These are phyloP conservation scores for Piprites chloris DNA, from an alignment of 2,113 vertebrate genomes.

Conservation along the genomic window DNA sequence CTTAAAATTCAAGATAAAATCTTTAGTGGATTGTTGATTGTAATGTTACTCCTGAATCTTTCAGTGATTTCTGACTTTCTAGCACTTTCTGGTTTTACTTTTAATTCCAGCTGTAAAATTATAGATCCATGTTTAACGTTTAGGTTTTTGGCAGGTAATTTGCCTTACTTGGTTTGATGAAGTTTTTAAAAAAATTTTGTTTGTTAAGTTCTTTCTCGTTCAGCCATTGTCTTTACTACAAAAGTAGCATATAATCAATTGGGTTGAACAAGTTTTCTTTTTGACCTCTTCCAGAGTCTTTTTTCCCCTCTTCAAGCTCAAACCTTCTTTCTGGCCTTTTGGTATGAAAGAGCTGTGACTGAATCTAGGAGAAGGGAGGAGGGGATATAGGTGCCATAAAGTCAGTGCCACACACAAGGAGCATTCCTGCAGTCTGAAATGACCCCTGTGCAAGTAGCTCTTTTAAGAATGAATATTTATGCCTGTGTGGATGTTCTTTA, in stretches of 20 bases:
- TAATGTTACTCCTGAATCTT: background rate
- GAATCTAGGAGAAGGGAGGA: background rate
- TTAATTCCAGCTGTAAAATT: background rate
- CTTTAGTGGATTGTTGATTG: background rate
- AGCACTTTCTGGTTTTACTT: background rate
- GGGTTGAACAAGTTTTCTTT: background rate
- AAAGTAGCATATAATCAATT: background rate
- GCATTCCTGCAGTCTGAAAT: constrained; percentile 65
- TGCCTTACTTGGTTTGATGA: background rate
- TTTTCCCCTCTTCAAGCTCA: background rate
- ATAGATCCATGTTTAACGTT: background rate
- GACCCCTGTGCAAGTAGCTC: constrained; percentile 47
- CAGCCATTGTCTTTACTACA: background rate
- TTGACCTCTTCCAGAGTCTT: background rate
- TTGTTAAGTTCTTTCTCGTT: background rate
- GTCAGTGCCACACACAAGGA: constrained; percentile 44
- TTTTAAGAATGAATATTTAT: constrained; percentile 56
- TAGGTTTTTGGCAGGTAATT: background rate
- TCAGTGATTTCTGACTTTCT: background rate
- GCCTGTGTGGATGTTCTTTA: constrained; percentile 48
- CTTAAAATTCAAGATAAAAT: background rate
- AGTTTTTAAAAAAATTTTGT: background rate
- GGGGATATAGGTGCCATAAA: constrained; percentile 34
- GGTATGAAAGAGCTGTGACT: background rate
- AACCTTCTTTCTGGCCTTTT: background rate